Evolutionary conservation across 2,797 vertebrate genomes (phyloP).

Genomic region (Paramormyrops hopkinsi): DNA sequence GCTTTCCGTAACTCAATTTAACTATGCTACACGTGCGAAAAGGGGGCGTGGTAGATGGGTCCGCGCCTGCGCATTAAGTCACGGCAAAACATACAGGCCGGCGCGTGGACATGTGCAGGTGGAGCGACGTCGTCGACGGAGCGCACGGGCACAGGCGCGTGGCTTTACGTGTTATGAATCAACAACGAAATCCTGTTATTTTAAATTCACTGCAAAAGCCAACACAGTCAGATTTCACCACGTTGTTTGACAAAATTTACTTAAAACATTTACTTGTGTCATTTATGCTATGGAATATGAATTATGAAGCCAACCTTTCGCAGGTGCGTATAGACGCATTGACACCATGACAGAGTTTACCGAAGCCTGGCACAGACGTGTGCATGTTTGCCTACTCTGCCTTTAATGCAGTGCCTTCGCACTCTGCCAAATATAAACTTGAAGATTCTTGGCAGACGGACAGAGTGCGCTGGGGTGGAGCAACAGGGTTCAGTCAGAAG

Average conservation of each 20-base stretch:
- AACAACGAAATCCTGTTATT: background rate
- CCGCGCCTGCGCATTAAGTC: slow-evolving; percentile 7
- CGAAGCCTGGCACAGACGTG: background rate
- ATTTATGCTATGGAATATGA: background rate
- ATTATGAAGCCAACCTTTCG: background rate
- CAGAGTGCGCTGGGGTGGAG: slow-evolving; percentile 57
- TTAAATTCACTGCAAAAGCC: background rate
- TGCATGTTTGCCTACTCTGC: background rate
- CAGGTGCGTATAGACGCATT: background rate
- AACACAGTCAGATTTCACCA: background rate
- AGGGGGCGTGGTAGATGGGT: background rate
- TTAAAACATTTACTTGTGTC: background rate
- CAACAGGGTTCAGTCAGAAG: slow-evolving; percentile 51
- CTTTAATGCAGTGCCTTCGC: slow-evolving; percentile 27
- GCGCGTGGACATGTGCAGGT: too few species aligned
- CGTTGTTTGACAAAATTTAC: background rate
- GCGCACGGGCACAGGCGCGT: background rate
- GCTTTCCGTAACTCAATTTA: slow-evolving; percentile 16
- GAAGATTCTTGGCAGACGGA: slow-evolving; percentile 48
- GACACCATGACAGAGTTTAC: background rate
- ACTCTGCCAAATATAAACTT: slow-evolving; percentile 68
- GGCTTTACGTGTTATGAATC: background rate
- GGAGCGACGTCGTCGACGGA: background rate
- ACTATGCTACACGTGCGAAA: slow-evolving; percentile 17
- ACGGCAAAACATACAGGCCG: background rate